Evolutionary conservation across 2,797 vertebrate genomes (phyloP).

Genomic region (Gila robusta): DNA sequence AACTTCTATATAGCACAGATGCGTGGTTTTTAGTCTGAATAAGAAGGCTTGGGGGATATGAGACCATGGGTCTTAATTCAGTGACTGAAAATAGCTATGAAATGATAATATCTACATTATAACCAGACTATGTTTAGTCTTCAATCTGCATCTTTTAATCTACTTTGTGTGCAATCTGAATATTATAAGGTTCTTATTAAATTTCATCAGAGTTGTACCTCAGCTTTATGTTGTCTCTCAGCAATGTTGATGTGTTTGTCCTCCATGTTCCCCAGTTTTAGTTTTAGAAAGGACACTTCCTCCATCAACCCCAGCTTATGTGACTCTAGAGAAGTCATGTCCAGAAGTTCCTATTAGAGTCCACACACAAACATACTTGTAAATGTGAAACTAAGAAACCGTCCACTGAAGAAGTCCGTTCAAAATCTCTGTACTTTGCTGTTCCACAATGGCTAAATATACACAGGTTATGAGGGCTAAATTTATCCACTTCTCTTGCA

Average conservation of each 20-base stretch:
- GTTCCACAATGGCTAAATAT: slow-evolving; percentile 83
- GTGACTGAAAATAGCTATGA: background rate
- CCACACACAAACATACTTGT: slow-evolving; percentile 57
- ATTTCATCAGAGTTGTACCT: slow-evolving; percentile 78
- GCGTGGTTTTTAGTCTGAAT: background rate
- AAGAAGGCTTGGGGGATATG: background rate
- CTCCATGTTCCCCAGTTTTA: slow-evolving; percentile 94
- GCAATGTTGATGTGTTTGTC: slow-evolving; percentile 87
- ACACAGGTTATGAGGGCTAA: slow-evolving; percentile 84
- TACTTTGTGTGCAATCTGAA: background rate
- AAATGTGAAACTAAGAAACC: slow-evolving; percentile 28
- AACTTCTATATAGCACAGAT: background rate
- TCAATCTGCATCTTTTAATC: background rate
- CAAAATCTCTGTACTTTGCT: slow-evolving; percentile 75
- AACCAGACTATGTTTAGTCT: background rate
- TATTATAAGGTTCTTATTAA: background rate
- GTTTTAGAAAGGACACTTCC: slow-evolving; percentile 94
- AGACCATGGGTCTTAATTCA: background rate
- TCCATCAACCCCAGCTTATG: slow-evolving; percentile 95
- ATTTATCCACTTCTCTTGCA: slow-evolving; percentile 80
- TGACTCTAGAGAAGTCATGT: slow-evolving; percentile 90
- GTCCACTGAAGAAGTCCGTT: slow-evolving; percentile 59
- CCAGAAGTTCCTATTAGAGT: slow-evolving; percentile 88
- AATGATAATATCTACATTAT: background rate
- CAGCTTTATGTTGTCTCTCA: slow-evolving; percentile 94